Base-by-base conservation (phyloP, 2,888 invertebrate species). In the Chrysolina oricalcia region DNA sequence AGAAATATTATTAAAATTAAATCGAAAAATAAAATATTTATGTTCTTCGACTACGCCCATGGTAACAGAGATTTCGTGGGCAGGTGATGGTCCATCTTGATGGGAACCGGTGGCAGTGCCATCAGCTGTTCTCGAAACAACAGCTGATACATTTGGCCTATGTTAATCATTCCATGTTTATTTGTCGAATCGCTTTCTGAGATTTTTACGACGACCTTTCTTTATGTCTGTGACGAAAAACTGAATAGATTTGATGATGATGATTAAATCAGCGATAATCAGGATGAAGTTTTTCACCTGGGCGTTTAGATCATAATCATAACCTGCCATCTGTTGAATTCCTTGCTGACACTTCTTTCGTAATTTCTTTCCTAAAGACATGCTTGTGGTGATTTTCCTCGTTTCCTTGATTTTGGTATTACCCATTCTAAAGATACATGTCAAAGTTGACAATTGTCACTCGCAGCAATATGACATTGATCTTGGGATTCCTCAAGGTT, bases 121-220 rank as follows among this genome's bases (percentile, higher is more conserved):
- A 53, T 53, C 53, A 53, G 53, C 53, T 53, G 53, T 53, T 53
- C 53, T 53, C 23, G 10, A 53, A 53, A 53, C 43, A 43, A 43
- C 53, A 53, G 53, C 53, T 53, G 53, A 53, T 21, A 53, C 23
- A 53, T 53, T 53, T 21, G 53, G 19, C 21, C 13, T 21, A 53
- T 53, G 53, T 13, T 53, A 53, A 53, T 53, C 48, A 21, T 13
- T 53, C 21, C 3, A 53, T 53, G 11, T 53, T 53, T 53, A 11
- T 21, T 53, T 48, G 48, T 48, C 48, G 48, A 48, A 48, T 17
- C 17, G 1, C 9, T 48, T 2, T 17, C 17, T 0, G 48, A 17
- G 17, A 48, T 48, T 48, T 48, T 48, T 10, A 48, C 17, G 17
- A 48, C 9, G 9, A 17, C n/a, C 17, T 17, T 9, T 48, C 0